Percentiles rank a stretch among this genome's conserved stretches.
Conservation (phyloP, 35 echinoderm and acorn worm species). For the Eucidaris tribuloides region DNA sequence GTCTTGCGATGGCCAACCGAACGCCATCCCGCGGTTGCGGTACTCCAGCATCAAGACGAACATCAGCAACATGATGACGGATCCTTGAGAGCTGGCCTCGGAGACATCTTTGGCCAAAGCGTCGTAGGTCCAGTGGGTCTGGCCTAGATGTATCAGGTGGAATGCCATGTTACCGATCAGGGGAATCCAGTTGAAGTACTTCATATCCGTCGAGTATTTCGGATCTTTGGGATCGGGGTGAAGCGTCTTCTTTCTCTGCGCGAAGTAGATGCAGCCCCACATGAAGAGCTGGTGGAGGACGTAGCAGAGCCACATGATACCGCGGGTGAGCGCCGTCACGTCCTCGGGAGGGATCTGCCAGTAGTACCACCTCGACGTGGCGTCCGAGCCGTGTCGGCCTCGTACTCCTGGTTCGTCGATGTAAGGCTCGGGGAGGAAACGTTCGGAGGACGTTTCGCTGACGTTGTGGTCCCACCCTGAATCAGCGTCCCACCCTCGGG, state of each 20-base stretch:
- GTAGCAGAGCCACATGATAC: conserved; percentile 80
- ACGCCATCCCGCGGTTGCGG: conserved; percentile 79
- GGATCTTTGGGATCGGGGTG: background rate
- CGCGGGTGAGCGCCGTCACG: conserved; percentile 49
- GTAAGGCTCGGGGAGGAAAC: conserved; percentile 76
- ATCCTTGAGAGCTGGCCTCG: conserved; percentile 85
- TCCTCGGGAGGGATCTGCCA: conserved; percentile 78
- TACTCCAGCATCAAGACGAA: conserved; percentile 88
- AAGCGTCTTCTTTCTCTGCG: conserved; percentile 48
- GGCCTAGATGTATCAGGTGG: conserved; percentile 69
- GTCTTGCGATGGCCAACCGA: conserved; percentile 72
- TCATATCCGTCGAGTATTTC: conserved; percentile 71
- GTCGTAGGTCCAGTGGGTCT: conserved; percentile 82
- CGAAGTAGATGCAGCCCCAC: conserved; percentile 75
- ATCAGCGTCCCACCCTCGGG: conserved; percentile 76
- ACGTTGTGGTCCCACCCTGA: conserved; percentile 72
- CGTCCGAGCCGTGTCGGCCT: conserved; percentile 48
- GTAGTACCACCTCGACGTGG: conserved; percentile 75
- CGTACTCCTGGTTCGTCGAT: conserved; percentile 46
- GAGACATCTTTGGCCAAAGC: conserved; percentile 80
- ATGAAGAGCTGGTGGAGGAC: conserved; percentile 73
- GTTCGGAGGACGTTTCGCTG: conserved; percentile 51
- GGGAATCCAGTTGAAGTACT: conserved; percentile 52
- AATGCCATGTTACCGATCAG: conserved; percentile 64
- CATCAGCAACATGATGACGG: conserved; percentile 90